Base-by-base conservation (phyloP, 2,888 invertebrate genomes). In the Orthonevra nobilis region DNA sequence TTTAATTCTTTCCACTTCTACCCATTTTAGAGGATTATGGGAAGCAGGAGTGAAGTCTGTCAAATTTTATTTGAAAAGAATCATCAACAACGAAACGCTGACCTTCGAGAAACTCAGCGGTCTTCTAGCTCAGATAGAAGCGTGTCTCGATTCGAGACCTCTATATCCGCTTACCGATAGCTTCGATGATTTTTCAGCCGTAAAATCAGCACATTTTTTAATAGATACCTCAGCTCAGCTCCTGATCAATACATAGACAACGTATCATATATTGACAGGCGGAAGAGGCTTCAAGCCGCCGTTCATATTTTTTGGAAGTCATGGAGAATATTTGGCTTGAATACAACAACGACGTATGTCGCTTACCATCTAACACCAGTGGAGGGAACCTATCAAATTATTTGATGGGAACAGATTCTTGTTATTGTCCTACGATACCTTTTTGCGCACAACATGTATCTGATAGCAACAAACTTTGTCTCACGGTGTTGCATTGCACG, bases 51-150 rank as follows among this genome's bases (percentile, higher is more conserved):
- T n/a, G 2, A 84, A 84, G 56, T 82, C 82, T 0, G 73, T 83
- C 3, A 86, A 86, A 70, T 75, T 69, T 48, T 85, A 85, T 58
- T 56, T 86, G 4, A 70, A 79, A 17, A 54, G 83, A 14, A 66
- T 83, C 3, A 42, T 84, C 7, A 83, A 84, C 3, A 64, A 81
- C 6, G 17, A 48, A n/a, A 73, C 52, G 9, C 60, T 85, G 9
- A 84, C 83, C 0, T 83, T 75, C 19, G 83, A 85, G 69, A 83
- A 86, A 60, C 72, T 85, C 20, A 30, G 58, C 17, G 86, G 84
- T 1, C 15, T 84, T 1, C 17, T 83, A 1, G 38, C 66, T 7
- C 83, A 84, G 63, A 82, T 85, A 15, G 84, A 85, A 81, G 83
- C 83, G 0, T 73, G 82, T 23, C 44, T 85, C 1, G 85, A 85